phyloP scores from a whole-genome alignment of 2,888 invertebrate species.

The Rhimphoctona megacephalus region DNA sequence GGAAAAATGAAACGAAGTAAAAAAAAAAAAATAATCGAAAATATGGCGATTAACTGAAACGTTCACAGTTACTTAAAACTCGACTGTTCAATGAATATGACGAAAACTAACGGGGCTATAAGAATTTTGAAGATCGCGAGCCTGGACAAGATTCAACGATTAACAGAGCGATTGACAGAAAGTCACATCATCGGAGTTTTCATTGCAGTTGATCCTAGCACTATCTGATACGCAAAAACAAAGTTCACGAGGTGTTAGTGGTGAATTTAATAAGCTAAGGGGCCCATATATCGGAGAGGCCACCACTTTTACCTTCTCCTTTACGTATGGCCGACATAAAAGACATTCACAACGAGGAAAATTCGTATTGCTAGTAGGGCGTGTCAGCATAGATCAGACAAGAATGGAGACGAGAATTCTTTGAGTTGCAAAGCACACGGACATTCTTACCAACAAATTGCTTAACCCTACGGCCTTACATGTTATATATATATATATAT shows the following conservation, averaged over 20 bases:
- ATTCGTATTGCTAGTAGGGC: constrained; percentile 49
- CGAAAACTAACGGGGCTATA: too few relatives aligned
- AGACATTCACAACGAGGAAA: constrained; percentile 38
- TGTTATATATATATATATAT: not conserved
- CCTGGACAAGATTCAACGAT: too few relatives aligned
- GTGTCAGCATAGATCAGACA: constrained; percentile 62
- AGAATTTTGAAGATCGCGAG: too few relatives aligned
- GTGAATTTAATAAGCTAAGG: not conserved
- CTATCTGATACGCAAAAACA: not conserved
- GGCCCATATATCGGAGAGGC: not conserved
- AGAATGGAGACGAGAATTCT: constrained; percentile 55
- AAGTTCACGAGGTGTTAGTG: not conserved
- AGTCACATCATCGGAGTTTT: too few relatives aligned
- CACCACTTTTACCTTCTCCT: not conserved
- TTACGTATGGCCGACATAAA: not conserved
- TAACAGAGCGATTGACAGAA: too few relatives aligned
- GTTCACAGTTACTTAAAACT: too few relatives aligned
- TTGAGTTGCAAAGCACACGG: constrained; percentile 33
- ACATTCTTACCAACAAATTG: constrained; percentile 61
- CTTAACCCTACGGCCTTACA: constrained; percentile 51
- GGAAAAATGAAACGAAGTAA: too few relatives aligned
- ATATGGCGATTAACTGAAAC: too few relatives aligned
- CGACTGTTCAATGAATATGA: too few relatives aligned
- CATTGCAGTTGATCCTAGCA: not conserved
- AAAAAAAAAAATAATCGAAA: too few relatives aligned